Evolutionary conservation across 2,888 invertebrate genomes (phyloP), one percentile per base, ranked within the genome.

Genomic region (Craniophora ligustri): DNA sequence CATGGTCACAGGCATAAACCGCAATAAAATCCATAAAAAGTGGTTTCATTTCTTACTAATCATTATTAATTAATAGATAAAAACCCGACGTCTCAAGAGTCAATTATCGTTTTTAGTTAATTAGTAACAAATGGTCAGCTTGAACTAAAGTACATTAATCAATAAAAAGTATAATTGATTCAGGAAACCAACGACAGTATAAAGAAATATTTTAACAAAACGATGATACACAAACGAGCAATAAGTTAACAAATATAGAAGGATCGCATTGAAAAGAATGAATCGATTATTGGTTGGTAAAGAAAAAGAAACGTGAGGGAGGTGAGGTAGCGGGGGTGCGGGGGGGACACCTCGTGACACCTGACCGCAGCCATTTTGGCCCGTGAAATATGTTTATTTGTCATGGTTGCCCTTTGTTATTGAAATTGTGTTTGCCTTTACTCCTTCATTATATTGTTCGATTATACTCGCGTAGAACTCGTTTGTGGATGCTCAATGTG

Each of bases 331-430:
- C 50, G 59, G 78, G 78, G 67, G 75, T 72, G 74, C 76, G 78
- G 79, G 79, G 80, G 79, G 81, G 79, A 79, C 77, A 77, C 75
- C 77, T 77, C 82, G 82, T 90, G 93, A 92, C 93, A 92, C 91
- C 91, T 92, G 93, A 93, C 92, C 93, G 91, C 87, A 91, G 91
- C 91, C 92, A 91, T 92, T 92, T 92, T 90, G 86, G 92, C 86
- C 89, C 88, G 87, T 92, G 92, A 93, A 92, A 93, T 92, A 93
- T 93, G 92, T 92, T 93, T 93, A 93, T 93, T 93, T 92, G 93
- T 92, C 91, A 88, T 91, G 88, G 88, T 82, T 87, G 85, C 83
- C 88, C 85, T 92, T 92, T 93, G 93, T 93, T 92, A 93, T 93
- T 92, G 89, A 92, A 93, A 93, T 93, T 86, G 86, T 92, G 91